A percentile compares a stretch with the other conserved stretches of the same genome.
Evolutionary conservation across 2,113 vertebrate genomes (phyloP).

Genomic region (Diadophis punctatus): DNA sequence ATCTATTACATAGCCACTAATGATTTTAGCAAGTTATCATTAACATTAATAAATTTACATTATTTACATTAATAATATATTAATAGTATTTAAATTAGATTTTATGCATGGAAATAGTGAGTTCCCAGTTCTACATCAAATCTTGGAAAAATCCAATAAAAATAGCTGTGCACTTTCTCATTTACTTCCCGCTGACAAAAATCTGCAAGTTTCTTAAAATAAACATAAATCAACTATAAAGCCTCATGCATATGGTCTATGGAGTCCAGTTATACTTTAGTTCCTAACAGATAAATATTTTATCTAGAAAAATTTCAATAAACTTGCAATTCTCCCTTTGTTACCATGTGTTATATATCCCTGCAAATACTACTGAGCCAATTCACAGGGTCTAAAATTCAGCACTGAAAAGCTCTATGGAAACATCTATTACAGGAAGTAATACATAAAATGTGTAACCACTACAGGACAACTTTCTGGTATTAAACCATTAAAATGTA

Average conservation of each 20-base stretch:
- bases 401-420: background rate
- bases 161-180: slow-evolving; percentile 36
- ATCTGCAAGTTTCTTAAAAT: slow-evolving; percentile 58
- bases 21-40: background rate
- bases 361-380: background rate
- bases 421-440: background rate
- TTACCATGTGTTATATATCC: background rate
- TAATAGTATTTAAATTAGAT: slow-evolving; percentile 15
- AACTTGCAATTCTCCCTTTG: slow-evolving; percentile 32
- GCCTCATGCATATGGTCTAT: slow-evolving; percentile 34
- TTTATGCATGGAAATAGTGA: slow-evolving; percentile 34
- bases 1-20: background rate
- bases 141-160: slow-evolving; percentile 56
- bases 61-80: slow-evolving; percentile 18
- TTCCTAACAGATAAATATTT: background rate
- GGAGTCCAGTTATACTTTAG: slow-evolving; percentile 12
- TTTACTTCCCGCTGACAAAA: slow-evolving; percentile 42
- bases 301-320: background rate
- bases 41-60: background rate
- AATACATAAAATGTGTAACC: background rate
- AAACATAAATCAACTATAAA: slow-evolving; percentile 58
- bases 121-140: slow-evolving; percentile 25
- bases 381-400: background rate
- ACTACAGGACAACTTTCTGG: background rate
- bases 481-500: background rate